Percentiles rank a stretch among this genome's conserved stretches.
Evolutionary conservation across 2,797 vertebrate genomes (phyloP).

Genomic region (Ctenochaetus hawaiiensis): DNA sequence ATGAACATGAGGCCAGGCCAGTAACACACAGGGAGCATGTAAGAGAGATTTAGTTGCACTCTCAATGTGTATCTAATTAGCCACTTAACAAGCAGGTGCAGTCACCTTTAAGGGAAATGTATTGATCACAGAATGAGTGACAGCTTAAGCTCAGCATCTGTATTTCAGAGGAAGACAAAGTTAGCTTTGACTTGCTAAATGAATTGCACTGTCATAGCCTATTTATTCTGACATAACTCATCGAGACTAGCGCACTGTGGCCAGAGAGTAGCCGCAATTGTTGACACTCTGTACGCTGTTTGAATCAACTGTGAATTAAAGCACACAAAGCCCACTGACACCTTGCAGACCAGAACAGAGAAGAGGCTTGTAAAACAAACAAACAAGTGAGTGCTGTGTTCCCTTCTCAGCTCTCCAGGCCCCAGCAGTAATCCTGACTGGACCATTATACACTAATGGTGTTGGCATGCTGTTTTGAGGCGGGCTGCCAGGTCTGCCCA

Average conservation of each 20-base stretch:
- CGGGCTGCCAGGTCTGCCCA: slow-evolving; percentile 70
- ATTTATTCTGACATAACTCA: slow-evolving; percentile 54
- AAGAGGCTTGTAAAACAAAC: slow-evolving; percentile 78
- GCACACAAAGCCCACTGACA: slow-evolving; percentile 73
- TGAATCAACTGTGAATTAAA: slow-evolving; percentile 61
- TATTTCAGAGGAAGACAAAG: slow-evolving; percentile 11
- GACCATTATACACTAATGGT: slow-evolving; percentile 80
- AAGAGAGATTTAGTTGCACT: slow-evolving; percentile 7
- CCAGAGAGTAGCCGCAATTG: slow-evolving; percentile 38
- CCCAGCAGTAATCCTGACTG: slow-evolving; percentile 80
- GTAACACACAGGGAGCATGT: background rate
- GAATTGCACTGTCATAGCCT: slow-evolving; percentile 29
- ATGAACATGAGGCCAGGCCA: slow-evolving; percentile 30
- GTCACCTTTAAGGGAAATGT: slow-evolving; percentile 18
- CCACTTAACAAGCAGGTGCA: slow-evolving; percentile 30
- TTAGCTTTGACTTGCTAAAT: slow-evolving; percentile 23
- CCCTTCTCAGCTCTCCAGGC: slow-evolving; percentile 67
- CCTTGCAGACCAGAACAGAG: slow-evolving; percentile 70
- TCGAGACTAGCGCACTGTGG: slow-evolving; percentile 35
- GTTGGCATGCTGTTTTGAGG: slow-evolving; percentile 73
- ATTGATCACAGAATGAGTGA: slow-evolving; percentile 24
- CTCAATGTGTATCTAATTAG: slow-evolving; percentile 26
- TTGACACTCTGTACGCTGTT: slow-evolving; percentile 44
- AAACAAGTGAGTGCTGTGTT: slow-evolving; percentile 79
- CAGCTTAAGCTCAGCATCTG: background rate